Evolutionary conservation across 2,888 invertebrate species (phyloP).

Genomic region (Amblyjoppa proteus): DNA sequence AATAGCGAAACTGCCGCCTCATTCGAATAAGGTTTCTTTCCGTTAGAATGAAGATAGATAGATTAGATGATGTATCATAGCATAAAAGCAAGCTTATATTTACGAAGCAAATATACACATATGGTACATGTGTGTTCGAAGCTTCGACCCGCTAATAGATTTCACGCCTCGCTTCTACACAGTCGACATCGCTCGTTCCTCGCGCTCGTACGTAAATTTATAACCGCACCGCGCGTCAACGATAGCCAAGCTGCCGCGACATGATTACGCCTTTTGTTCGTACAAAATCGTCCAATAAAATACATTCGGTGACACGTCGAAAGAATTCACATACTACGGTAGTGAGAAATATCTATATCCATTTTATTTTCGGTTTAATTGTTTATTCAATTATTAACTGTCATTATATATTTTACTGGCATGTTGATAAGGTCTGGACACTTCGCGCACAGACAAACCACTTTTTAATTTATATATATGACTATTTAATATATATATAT

Average conservation of each 20-base stretch:
- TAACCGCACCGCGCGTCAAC: constrained; percentile 20
- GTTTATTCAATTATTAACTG: background rate
- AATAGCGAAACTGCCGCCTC: background rate
- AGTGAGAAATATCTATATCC: background rate
- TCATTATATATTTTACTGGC: no score
- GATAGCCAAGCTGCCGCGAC: background rate
- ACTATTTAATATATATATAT: no score
- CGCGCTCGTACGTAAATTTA: constrained; percentile 2
- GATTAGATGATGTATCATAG: background rate
- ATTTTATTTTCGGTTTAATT: background rate
- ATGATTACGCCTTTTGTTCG: constrained; percentile 36
- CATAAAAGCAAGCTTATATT: background rate
- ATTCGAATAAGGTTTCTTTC: background rate
- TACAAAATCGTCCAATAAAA: constrained; percentile 18
- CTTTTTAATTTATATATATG: no score
- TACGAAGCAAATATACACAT: constrained; percentile 5
- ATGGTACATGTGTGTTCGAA: background rate
- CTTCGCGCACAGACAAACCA: no score
- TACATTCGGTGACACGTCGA: background rate
- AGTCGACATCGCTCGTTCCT: no score
- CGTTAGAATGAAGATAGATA: no score
- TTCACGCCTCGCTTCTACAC: constrained; percentile 12
- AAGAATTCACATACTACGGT: background rate
- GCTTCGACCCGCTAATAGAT: constrained; percentile 18
- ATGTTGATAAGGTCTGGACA: no score